Evolutionary conservation across 37 sponge, comb jelly and placozoan genomes (phyloP).

Genomic region (Halichondria panicea): DNA sequence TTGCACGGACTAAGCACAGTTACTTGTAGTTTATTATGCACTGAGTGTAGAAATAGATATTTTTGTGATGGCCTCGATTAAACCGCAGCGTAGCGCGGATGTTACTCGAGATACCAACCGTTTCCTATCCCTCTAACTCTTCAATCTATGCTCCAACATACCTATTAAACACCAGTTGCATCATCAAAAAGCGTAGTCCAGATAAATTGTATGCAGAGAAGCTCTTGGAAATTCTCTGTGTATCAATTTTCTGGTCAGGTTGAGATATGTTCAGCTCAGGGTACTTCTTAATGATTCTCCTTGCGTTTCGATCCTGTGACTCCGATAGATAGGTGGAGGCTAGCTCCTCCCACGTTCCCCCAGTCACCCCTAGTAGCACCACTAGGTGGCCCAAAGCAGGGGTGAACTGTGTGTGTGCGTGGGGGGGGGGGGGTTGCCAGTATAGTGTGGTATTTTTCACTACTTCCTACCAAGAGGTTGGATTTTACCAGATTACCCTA

Average conservation of each 20-base stretch:
- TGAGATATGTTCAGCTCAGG: conserved; percentile 50
- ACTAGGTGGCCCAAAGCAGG: conserved; percentile 31
- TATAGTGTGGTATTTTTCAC: no score
- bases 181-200: conserved; percentile 42
- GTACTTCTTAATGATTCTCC: conserved; percentile 38
- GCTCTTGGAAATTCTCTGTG: conserved; percentile 28
- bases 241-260: conserved; percentile 50
- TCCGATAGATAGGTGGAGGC: conserved; percentile 39
- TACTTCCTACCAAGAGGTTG: no score
- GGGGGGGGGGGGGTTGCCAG: no score
- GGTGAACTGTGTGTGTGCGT: conserved; percentile 5
- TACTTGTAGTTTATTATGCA: no score
- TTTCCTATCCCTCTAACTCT: no score
- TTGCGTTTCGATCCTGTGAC: conserved; percentile 37
- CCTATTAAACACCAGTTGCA: conserved; percentile 33
- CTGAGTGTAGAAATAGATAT: no score
- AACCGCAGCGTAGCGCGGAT: no score
- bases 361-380: conserved; percentile 26
- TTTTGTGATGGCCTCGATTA: no score
- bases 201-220: conserved; percentile 18
- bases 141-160: not conserved
- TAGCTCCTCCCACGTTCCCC: conserved; percentile 41
- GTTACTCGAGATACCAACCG: no score
- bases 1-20: no score
- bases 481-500: no score